phyloP scores from a whole-genome alignment of 2,888 invertebrate species.

The Kryphioiulus occultus region DNA sequence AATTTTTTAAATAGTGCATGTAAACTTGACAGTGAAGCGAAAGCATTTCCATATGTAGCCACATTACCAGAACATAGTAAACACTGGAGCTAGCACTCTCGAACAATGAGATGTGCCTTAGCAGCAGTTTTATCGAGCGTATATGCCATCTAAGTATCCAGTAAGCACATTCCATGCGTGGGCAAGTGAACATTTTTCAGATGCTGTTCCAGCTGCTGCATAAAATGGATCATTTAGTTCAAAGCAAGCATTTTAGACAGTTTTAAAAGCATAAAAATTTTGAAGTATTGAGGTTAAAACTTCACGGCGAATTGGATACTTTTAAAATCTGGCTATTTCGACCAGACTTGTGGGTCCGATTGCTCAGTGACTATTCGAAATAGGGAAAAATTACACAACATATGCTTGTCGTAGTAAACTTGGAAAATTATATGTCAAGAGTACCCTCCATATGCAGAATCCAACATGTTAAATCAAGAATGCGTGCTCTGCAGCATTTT shows the following conservation, averaged over 20 bases:
- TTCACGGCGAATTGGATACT: too few species aligned
- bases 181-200: neutral
- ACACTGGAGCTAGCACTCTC: neutral
- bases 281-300: neutral
- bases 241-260: neutral
- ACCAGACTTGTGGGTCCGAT: too few species aligned
- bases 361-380: neutral
- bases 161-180: neutral
- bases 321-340: too few species aligned
- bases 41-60: constrained; percentile 10
- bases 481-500: neutral
- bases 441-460: neutral
- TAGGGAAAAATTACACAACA: neutral
- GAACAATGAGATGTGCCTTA: neutral
- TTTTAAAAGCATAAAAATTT: neutral
- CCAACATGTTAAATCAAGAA: neutral
- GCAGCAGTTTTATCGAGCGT: neutral
- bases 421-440: neutral
- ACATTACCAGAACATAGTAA: neutral
- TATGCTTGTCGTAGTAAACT: neutral
- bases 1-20: neutral
- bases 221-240: neutral
- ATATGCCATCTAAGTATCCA: neutral
- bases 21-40: neutral
- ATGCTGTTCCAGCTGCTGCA: neutral